These are phyloP conservation scores for Urosaurus nigricauda DNA, from an alignment of 2,797 vertebrate genomes.

Conservation along the genomic window DNA sequence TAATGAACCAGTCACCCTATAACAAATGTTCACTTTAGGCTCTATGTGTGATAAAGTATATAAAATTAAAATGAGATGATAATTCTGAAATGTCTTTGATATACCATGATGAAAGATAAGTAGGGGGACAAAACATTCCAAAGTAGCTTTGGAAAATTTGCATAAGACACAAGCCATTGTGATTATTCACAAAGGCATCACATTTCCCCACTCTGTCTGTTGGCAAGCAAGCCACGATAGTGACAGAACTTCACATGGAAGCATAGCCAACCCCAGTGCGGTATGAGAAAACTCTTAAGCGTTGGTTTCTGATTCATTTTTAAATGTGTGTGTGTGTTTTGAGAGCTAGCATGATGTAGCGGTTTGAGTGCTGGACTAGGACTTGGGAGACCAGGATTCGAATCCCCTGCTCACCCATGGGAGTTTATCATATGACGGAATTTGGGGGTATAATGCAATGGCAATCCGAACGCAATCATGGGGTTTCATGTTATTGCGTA, in stretches of 20 bases:
- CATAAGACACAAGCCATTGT: neutral
- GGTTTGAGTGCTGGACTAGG: no score
- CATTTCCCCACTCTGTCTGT: neutral
- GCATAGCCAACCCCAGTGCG: neutral
- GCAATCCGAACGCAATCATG: no score
- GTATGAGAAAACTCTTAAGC: neutral
- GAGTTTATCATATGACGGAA: no score
- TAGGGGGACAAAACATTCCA: slow-evolving; percentile 1
- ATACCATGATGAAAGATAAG: neutral
- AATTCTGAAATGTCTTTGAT: slow-evolving; percentile 24
- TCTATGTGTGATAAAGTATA: slow-evolving; percentile 22
- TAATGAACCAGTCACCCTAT: neutral
- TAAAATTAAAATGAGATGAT: slow-evolving; percentile 19
- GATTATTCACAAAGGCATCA: neutral
- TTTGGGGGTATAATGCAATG: no score
- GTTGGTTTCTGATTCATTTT: neutral
- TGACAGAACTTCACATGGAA: neutral
- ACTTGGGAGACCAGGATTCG: no score
- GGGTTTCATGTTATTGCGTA: no score
- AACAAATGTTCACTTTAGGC: neutral
- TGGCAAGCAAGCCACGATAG: neutral
- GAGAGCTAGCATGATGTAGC: no score
- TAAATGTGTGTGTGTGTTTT: no score
- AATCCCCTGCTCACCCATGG: no score
- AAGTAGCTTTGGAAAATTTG: slow-evolving; percentile 4